Evolutionary conservation across 1,140 invertebrate genomes (phyloP).

Genomic region (Dreissena polymorpha): DNA sequence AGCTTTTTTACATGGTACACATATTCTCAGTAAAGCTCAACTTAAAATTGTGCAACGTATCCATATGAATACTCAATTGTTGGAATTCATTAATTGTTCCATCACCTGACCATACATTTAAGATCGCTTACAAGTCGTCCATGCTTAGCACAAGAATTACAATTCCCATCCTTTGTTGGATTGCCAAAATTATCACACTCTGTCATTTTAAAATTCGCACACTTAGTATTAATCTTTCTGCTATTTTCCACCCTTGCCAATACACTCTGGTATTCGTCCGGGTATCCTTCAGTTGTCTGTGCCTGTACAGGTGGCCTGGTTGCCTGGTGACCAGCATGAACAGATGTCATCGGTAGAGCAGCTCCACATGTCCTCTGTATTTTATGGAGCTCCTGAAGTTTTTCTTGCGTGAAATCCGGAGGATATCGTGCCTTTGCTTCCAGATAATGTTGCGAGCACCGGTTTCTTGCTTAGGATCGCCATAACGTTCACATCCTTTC

Average conservation of each 20-base stretch:
- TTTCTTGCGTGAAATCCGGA: neutral
- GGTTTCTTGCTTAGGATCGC: slow-evolving; percentile 14
- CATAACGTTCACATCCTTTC: slow-evolving; percentile 26
- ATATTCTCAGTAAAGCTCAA: no score
- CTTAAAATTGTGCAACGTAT: no score
- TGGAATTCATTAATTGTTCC: no score
- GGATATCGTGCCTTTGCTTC: neutral
- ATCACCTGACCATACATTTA: no score
- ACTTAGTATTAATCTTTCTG: slow-evolving; percentile 21
- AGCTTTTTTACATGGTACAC: no score
- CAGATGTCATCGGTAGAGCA: no score
- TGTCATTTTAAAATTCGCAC: slow-evolving; percentile 22
- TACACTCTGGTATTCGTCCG: neutral
- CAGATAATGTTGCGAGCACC: slow-evolving; percentile 32
- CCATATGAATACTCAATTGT: no score
- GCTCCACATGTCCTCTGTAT: neutral
- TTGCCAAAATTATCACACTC: slow-evolving; percentile 55
- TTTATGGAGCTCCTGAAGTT: no score
- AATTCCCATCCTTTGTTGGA: slow-evolving; percentile 40
- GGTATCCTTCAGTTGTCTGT: neutral
- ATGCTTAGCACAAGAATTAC: slow-evolving; percentile 47
- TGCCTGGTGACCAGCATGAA: neutral
- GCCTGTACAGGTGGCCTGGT: neutral
- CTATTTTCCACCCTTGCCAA: slow-evolving; percentile 1
- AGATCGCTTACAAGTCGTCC: no score